Conservation (phyloP, 2,113 vertebrate species). For the Hystrix cristata region DNA sequence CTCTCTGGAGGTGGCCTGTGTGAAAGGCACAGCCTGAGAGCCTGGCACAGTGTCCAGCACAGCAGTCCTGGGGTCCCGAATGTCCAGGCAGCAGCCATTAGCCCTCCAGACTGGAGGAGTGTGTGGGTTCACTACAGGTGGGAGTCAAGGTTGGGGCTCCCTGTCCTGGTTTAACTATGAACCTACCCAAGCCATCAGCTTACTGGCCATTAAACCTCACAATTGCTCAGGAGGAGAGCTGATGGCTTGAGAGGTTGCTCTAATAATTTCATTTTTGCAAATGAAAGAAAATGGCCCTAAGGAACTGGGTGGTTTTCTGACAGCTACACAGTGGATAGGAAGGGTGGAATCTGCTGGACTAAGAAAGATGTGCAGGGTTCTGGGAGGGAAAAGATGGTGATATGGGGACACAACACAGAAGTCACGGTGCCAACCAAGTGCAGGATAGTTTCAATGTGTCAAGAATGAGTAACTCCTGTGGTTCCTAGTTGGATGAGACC, state of each 20-base stretch:
- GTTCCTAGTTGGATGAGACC: background rate
- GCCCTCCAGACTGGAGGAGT: background rate
- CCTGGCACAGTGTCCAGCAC: background rate
- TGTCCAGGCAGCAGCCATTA: background rate
- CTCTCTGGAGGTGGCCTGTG: background rate
- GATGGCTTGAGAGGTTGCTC: too few species aligned
- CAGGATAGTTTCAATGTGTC: background rate
- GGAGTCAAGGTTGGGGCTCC: background rate
- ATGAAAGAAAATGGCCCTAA: too few species aligned
- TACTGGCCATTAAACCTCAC: slow-evolving; percentile 45
- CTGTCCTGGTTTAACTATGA: background rate
- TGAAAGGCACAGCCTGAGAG: background rate
- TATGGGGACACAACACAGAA: background rate
- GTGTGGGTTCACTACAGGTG: rapidly evolving
- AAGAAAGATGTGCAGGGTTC: background rate
- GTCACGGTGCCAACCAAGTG: background rate
- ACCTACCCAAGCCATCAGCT: slow-evolving; percentile 16
- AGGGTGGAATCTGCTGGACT: too few species aligned
- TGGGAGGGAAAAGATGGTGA: background rate
- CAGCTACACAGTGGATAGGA: too few species aligned
- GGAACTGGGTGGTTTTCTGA: too few species aligned
- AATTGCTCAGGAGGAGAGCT: background rate
- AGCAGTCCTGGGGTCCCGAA: background rate
- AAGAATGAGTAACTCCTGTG: background rate
- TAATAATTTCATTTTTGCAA: too few species aligned